phyloP scores from a whole-genome alignment of 2,113 vertebrate genomes.

The Sorex araneus region DNA sequence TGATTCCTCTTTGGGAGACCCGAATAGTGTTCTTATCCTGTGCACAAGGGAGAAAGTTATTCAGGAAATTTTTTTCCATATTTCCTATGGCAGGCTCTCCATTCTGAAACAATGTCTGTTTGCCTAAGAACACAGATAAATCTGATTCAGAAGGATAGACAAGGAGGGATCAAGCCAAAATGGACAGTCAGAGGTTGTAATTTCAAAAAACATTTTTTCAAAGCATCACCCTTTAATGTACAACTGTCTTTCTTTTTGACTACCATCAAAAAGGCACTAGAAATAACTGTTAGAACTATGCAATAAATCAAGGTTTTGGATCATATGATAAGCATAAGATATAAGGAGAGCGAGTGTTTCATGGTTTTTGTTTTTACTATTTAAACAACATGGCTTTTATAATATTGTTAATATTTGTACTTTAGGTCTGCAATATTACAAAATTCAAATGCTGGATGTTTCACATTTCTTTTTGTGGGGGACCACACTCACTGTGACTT shows the following conservation, averaged over 20 bases:
- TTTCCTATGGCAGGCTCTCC: neutral
- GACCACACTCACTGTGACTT: no score
- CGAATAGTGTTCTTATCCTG: no score
- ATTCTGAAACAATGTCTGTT: neutral
- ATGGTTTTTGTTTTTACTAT: no score
- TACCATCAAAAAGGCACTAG: constrained; percentile 18
- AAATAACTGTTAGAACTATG: neutral
- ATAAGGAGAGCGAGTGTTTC: neutral
- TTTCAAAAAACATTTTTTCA: constrained; percentile 23
- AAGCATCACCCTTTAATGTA: constrained; percentile 27
- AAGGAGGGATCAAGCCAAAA: neutral
- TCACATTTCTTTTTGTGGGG: no score
- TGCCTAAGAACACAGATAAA: neutral
- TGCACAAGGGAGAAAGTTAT: no score
- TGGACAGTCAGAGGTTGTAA: neutral
- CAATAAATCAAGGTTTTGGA: neutral
- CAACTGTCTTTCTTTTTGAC: neutral
- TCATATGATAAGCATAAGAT: neutral
- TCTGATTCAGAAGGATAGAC: neutral
- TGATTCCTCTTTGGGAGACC: no score
- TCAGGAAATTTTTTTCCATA: neutral
- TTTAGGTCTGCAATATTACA: no score
- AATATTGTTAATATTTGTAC: no score
- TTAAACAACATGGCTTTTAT: no score
- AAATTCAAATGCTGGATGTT: no score